phyloP scores from a whole-genome alignment of 2,797 vertebrate species.

The Gymnothorax reevesii region DNA sequence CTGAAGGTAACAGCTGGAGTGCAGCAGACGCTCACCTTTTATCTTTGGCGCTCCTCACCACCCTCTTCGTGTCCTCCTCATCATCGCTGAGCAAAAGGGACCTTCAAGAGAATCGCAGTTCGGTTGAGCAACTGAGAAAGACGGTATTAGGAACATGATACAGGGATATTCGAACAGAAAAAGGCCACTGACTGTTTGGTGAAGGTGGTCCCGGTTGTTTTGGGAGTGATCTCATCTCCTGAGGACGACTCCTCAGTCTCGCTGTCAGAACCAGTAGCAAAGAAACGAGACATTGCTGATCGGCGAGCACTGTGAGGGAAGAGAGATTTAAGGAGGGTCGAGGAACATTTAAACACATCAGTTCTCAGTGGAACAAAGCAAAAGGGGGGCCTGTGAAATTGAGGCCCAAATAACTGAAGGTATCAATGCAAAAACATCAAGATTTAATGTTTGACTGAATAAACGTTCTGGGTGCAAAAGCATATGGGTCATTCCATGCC shows the following conservation, averaged over 20 bases:
- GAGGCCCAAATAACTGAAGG: no score
- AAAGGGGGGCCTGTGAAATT: no score
- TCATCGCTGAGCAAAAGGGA: slow-evolving; percentile 85
- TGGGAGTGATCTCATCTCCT: slow-evolving; percentile 81
- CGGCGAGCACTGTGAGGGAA: slow-evolving; percentile 48
- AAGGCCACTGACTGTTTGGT: slow-evolving; percentile 80
- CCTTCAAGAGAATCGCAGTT: slow-evolving; percentile 55
- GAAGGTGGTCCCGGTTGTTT: slow-evolving; percentile 78
- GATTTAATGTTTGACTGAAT: no score
- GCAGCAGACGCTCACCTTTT: slow-evolving; percentile 73
- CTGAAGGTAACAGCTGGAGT: not conserved
- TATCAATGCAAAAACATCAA: no score
- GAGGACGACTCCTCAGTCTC: slow-evolving; percentile 90
- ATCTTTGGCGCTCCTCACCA: slow-evolving; percentile 91
- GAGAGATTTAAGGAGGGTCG: not conserved
- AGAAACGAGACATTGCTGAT: slow-evolving; percentile 85
- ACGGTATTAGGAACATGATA: not conserved
- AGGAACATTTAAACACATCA: not conserved
- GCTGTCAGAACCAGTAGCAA: slow-evolving; percentile 90
- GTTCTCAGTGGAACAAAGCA: no score
- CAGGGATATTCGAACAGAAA: not conserved
- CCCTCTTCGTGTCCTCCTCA: slow-evolving; percentile 90
- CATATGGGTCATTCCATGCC: no score
- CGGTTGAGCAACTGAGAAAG: slow-evolving; percentile 28
- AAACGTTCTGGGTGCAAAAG: no score